A percentile compares a stretch with the other conserved stretches of the same genome.
These are phyloP conservation scores for Archips crataeganus DNA, from an alignment of 2,888 invertebrate species.

Conservation along the genomic window DNA sequence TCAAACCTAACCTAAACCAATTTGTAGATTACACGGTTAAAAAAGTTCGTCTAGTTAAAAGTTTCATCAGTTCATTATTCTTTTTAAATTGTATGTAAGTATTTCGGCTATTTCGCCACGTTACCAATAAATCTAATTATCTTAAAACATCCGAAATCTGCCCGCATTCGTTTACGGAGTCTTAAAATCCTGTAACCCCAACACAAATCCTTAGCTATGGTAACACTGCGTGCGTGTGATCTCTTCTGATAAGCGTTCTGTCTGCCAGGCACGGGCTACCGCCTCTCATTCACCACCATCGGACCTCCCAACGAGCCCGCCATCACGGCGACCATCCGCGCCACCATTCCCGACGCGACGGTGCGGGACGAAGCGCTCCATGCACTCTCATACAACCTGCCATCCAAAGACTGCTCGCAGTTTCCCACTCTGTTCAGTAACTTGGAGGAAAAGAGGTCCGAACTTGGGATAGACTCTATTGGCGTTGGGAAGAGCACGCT, in stretches of 20 bases:
- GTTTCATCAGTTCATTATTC: too few relatives aligned
- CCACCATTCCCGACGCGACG: constrained; percentile 59
- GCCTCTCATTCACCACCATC: constrained; percentile 86
- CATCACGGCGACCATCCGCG: constrained; percentile 55
- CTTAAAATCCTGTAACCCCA: too few relatives aligned
- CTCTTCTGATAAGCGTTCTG: background rate
- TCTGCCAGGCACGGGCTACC: constrained; percentile 88
- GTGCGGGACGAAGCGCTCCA: constrained; percentile 60
- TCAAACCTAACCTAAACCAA: too few relatives aligned
- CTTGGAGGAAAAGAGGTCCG: constrained; percentile 86
- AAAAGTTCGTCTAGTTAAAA: too few relatives aligned
- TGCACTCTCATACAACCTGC: constrained; percentile 67
- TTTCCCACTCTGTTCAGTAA: constrained; percentile 87
- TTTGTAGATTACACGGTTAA: too few relatives aligned
- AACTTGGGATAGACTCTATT: constrained; percentile 90
- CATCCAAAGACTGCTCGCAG: constrained; percentile 78
- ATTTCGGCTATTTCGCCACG: too few relatives aligned
- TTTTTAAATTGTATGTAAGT: too few relatives aligned
- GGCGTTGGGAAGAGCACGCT: constrained; percentile 95
- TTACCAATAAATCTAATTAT: too few relatives aligned
- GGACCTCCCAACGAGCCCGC: constrained; percentile 56
- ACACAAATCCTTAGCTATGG: too few relatives aligned
- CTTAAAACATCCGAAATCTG: too few relatives aligned
- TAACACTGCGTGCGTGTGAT: too few relatives aligned
- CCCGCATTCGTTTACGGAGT: too few relatives aligned